Base-by-base conservation (phyloP, 35 echinoderm and acorn worm species). In the Ophiothrix spiculata region DNA sequence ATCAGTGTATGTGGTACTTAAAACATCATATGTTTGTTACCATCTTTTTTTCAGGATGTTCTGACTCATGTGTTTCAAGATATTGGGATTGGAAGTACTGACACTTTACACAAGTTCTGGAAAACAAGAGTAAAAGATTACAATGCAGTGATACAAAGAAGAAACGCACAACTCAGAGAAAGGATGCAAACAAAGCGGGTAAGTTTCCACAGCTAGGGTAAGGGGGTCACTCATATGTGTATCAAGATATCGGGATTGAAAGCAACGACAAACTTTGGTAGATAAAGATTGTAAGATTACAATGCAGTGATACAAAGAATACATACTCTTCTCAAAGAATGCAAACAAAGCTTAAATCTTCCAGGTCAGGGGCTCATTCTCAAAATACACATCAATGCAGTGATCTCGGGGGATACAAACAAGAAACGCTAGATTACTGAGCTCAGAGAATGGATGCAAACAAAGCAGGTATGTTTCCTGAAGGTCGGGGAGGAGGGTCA, bases 51-150 rank as follows among this genome's bases (percentile, higher is more conserved):
- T 33, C 31, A 96, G 94, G 95, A 98, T 86, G 74, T 85, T 32
- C 80, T 98, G 17, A 75, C 85, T n/a, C 88, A 98, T 41, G 91
- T 98, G 0, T 85, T 98, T 28, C 89, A 98, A 39, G 95, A 98
- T 37, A 90, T 86, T 56, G 91, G 91, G 39, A 60, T 98, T 37
- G 91, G 86, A 29, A 86, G 84, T 86, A 86, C 85, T 13, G 77
- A 84, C 40, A 89, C 75, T 1, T 91, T 98, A 11, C 88, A 91
- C 85, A 87, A 76, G 3, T 98, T 98, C 75, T 98, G 95, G 95
- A 90, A 91, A 33, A 89, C 86, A 11, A 91, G 91, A 56, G 93
- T 98, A 17, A 90, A 86, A 38, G 85, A 88, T 56, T 91, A 98
- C 49, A 88, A 98, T 82, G 64, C 83, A 28, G 23, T 80, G 15